phyloP scores from a whole-genome alignment of 2,888 invertebrate genomes.

The Aplocera efformata region DNA sequence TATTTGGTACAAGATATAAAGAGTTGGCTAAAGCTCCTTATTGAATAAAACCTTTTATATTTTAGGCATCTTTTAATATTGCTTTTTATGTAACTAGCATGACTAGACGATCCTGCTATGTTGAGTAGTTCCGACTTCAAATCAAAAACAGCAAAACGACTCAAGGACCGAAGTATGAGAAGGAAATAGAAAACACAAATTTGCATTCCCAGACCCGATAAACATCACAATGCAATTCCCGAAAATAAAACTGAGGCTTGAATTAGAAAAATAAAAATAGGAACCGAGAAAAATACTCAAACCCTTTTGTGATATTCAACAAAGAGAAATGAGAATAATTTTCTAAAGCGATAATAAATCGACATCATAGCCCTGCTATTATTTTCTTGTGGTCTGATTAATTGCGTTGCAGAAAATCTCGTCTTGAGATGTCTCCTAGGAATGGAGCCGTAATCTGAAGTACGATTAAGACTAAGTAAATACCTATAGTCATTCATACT shows the following conservation, averaged over 20 bases:
- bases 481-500: no score
- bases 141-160: no score
- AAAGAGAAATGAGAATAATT: conserved; percentile 46
- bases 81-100: no score
- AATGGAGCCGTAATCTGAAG: no score
- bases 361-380: conserved; percentile 43
- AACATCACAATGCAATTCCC: conserved; percentile 15
- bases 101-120: no score
- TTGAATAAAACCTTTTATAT: no score
- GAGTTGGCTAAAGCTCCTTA: no score
- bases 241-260: conserved; percentile 25
- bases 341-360: conserved; percentile 51
- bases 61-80: no score
- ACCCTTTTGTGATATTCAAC: conserved; percentile 48
- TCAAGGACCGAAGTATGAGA: no score
- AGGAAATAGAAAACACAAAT: conserved; percentile 24
- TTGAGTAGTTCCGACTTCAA: no score
- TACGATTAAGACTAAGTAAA: no score
- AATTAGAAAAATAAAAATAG: conserved; percentile 29
- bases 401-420: conserved; percentile 36
- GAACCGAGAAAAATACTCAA: conserved; percentile 33
- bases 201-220: conserved; percentile 5
- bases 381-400: conserved; percentile 44
- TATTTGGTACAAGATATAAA: no score
- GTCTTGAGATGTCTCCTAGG: conserved; percentile 21